These are phyloP conservation scores for Lacerta agilis DNA, from an alignment of 2,797 vertebrate genomes.

Conservation along the genomic window DNA sequence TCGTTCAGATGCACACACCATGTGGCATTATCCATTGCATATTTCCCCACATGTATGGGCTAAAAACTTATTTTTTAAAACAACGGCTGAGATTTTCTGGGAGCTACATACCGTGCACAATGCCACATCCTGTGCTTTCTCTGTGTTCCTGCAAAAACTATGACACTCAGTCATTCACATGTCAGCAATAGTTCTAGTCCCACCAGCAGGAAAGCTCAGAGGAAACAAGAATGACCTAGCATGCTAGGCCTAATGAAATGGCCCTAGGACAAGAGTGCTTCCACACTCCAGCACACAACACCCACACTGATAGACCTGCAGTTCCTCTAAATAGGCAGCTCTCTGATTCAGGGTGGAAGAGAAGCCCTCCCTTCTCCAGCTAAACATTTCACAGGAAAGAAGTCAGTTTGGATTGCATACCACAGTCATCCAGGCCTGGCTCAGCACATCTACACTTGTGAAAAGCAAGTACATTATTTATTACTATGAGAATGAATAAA, in stretches of 20 bases:
- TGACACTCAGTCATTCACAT: neutral
- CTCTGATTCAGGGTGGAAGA: neutral
- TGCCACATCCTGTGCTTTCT: neutral
- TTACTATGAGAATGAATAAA: neutral
- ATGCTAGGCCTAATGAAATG: neutral
- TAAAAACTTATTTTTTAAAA: neutral
- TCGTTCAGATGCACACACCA: neutral
- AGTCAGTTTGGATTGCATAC: neutral
- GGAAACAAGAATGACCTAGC: neutral
- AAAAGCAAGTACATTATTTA: constrained; percentile 2
- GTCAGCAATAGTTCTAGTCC: no score
- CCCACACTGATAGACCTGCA: neutral
- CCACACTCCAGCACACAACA: neutral
- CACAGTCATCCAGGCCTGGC: neutral
- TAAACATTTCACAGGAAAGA: neutral
- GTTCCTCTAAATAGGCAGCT: neutral
- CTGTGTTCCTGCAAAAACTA: neutral
- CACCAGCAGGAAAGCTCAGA: neutral
- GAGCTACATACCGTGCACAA: neutral
- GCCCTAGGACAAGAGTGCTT: neutral
- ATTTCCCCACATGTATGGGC: neutral
- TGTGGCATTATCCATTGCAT: neutral
- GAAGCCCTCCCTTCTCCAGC: neutral
- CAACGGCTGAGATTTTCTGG: neutral
- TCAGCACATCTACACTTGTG: neutral